These are phyloP conservation scores for Neodiprion pinetum DNA, from an alignment of 1,140 invertebrate species.

Conservation along the genomic window DNA sequence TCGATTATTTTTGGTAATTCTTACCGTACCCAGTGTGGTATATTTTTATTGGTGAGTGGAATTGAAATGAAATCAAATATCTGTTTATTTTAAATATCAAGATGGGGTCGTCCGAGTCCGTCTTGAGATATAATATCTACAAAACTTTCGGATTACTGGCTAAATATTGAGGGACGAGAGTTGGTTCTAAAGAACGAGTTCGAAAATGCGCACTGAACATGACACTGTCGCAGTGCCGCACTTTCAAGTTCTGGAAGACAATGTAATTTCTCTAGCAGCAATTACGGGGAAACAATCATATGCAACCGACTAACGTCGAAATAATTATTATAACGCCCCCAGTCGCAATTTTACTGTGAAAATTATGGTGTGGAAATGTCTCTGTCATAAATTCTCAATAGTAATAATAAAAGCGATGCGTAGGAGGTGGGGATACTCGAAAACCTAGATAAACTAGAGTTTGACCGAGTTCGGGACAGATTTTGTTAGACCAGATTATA, in stretches of 20 bases:
- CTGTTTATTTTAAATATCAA: no score
- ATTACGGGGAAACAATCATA: background rate
- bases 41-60: no score
- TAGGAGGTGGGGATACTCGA: background rate
- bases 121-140: no score
- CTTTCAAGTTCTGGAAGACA: background rate
- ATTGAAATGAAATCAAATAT: no score
- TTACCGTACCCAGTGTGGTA: no score
- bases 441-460: background rate
- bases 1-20: no score
- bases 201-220: background rate
- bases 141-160: no score
- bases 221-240: background rate
- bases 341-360: background rate
- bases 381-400: background rate
- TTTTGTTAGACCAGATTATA: no score
- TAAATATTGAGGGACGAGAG: background rate
- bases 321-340: background rate
- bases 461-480: background rate
- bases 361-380: background rate
- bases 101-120: no score
- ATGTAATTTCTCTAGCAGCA: background rate
- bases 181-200: background rate
- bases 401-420: background rate
- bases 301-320: background rate